Base-by-base conservation (phyloP, 2,113 vertebrate species). In the Anser brachyrhynchus region DNA sequence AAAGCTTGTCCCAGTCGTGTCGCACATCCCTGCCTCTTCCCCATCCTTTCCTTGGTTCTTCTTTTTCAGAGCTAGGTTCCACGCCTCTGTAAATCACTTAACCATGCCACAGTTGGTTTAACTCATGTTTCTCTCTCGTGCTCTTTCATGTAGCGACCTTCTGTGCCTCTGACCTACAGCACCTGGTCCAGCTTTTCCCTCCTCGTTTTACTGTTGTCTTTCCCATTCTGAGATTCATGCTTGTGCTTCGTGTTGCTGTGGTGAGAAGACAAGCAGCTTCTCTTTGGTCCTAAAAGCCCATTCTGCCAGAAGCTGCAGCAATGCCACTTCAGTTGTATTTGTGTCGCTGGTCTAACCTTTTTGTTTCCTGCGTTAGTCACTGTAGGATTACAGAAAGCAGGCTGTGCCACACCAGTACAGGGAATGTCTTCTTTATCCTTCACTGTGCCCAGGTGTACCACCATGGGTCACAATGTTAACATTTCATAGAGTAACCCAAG, bases 391-490 rank as follows among this genome's bases (percentile, higher is more conserved):
- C 54, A 22, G 75, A 59, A 77, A 33, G 43, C 61, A 71, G 35
- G 35, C 49, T 72, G 19, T 35, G 61, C 21, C 37, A n/a, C 23
- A 43, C 49, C n/a, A 41, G 37, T 35, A 33, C 19, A 20, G 57
- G 74, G 29, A 64, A n/a, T n/a, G 52, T 0, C 0, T 82, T 29
- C 52, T 81, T 81, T 62, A 62, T 39, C 39, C 57, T 67, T 21
- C 22, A 15, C 46, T 67, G 33, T 0, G 0, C 37, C 64, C 37
- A 44, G 57, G 15, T 44, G 19, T 46, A 31, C 15, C 0, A 1
- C 54, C 65, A 43, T 19, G 44, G 33, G 14, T 35, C 43, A 22
- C 59, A 74, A 44, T 19, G 21, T 35, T 44, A 51, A 29, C 51
- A 31, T 20, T 78, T 52, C 62, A 41, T 7, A 41, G 62, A 65